Evolutionary conservation across 2,113 vertebrate species (phyloP), one percentile per base, ranked within the genome.

Genomic region (Choloepus hoffmanni): DNA sequence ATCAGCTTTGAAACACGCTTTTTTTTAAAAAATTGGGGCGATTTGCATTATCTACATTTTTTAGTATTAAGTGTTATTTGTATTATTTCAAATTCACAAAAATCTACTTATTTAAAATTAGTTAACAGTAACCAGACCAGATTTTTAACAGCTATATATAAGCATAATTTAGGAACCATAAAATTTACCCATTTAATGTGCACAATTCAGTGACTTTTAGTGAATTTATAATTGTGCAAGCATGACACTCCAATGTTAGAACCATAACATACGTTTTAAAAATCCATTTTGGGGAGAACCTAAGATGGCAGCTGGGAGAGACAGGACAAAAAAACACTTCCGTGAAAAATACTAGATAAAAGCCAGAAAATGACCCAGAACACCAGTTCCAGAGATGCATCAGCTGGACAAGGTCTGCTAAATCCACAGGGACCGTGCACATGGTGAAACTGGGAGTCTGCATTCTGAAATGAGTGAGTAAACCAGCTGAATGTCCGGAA

Each of bases 31-130:
- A 1, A 26, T 81, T 40, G 36, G 3, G 19, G 6, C 30, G n/a
- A 87, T 50, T 48, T 77, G 68, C 16, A 93, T 63, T 70, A 76
- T 43, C 82, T 24, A 77, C 36, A 68, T 72, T 48, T 72, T 81
- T 91, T 72, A 92, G 40, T 53, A 89, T 73, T 26, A 86, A 62
- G 21, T 68, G 48, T 21, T 86, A 76, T 78, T 83, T 83, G n/a
- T 24, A 70, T 19, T 86, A 50, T 77, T 82, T 72, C 62, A 65
- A 83, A 90, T 63, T 68, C 60, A 82, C 3, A 12, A 81, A 74
- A 73, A 68, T 77, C 40, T 28, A 91, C 53, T 84, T 67, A 53
- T 21, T 70, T 82, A 92, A 92, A 79, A 79, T 85, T 89, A 74
- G 65, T 79, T 79, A 43, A 58, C 33, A 95, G n/a, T 10, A 92